A percentile compares a stretch with the other conserved stretches of the same genome.
These are phyloP conservation scores for Volucella bombylans DNA, from an alignment of 2,888 invertebrate genomes.

Conservation along the genomic window DNA sequence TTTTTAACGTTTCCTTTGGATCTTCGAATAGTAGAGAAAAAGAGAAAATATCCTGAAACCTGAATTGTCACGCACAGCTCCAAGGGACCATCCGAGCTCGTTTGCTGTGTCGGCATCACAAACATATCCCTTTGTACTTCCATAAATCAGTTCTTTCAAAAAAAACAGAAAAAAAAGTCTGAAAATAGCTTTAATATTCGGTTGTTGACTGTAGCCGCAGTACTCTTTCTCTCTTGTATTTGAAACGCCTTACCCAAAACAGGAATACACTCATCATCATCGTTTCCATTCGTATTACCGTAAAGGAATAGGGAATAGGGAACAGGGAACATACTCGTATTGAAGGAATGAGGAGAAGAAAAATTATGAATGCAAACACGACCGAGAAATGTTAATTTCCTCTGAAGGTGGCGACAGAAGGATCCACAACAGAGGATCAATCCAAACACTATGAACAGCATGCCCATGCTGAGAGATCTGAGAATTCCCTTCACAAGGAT, in stretches of 20 bases:
- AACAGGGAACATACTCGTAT: slow-evolving; percentile 29
- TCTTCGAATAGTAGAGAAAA: slow-evolving; percentile 34
- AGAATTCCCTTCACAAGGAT: slow-evolving; percentile 6
- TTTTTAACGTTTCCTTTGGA: slow-evolving; percentile 54
- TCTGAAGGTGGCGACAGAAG: slow-evolving; percentile 70
- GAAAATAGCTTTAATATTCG: slow-evolving; percentile 71
- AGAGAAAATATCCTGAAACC: slow-evolving; percentile 65
- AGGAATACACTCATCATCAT: slow-evolving; percentile 66
- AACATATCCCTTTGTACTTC: slow-evolving; percentile 72
- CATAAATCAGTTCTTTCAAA: slow-evolving; percentile 71
- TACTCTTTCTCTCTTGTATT: slow-evolving; percentile 19
- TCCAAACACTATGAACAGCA: slow-evolving; percentile 20
- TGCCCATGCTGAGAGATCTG: slow-evolving; percentile 52
- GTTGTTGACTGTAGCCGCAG: slow-evolving; percentile 28
- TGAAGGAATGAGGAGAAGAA: slow-evolving; percentile 32
- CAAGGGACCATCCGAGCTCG: slow-evolving; percentile 33
- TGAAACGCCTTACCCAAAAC: slow-evolving; percentile 47
- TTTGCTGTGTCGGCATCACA: slow-evolving; percentile 62
- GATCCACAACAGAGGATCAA: slow-evolving; percentile 47
- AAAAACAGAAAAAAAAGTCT: slow-evolving; percentile 40
- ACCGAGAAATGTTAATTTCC: slow-evolving; percentile 73
- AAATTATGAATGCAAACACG: slow-evolving; percentile 74
- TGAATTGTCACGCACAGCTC: slow-evolving; percentile 70
- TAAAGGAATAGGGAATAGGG: slow-evolving; percentile 39
- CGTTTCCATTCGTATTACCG: slow-evolving; percentile 56